Conservation (phyloP, 2,113 vertebrate species). For the Porphyrio hochstetteri region DNA sequence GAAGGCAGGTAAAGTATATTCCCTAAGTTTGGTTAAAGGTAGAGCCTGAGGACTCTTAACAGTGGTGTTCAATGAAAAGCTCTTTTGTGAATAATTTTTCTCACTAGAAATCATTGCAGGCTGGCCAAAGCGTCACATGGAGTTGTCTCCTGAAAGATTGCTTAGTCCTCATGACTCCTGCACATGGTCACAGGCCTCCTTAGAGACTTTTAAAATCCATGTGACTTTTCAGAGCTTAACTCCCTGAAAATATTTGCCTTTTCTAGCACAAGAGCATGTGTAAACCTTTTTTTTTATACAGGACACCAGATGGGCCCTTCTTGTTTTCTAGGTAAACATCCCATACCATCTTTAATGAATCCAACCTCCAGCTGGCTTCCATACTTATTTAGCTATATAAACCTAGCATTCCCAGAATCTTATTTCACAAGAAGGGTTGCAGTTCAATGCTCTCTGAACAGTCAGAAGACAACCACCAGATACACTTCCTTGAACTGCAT, state of each 20-base stretch:
- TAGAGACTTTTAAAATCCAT: background rate
- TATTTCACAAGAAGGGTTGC: background rate
- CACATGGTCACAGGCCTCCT: background rate
- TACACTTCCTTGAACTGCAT: background rate
- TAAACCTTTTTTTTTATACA: background rate
- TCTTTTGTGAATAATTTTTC: background rate
- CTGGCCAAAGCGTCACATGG: background rate
- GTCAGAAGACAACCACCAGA: background rate
- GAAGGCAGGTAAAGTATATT: background rate
- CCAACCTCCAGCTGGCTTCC: background rate
- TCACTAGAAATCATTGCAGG: background rate
- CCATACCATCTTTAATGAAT: background rate
- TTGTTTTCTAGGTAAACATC: background rate
- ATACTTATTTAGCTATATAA: background rate
- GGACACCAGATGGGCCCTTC: background rate
- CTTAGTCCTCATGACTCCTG: background rate
- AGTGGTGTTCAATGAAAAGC: background rate
- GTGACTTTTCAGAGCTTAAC: background rate
- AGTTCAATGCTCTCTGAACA: background rate
- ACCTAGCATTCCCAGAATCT: background rate
- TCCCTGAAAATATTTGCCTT: background rate
- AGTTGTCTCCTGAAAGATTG: background rate
- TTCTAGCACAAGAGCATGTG: background rate
- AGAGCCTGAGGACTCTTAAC: background rate
- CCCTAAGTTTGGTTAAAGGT: background rate